Evolutionary conservation across 1,140 invertebrate species (phyloP), one percentile per base, ranked within the genome.

Genomic region (Eumaeus atala): DNA sequence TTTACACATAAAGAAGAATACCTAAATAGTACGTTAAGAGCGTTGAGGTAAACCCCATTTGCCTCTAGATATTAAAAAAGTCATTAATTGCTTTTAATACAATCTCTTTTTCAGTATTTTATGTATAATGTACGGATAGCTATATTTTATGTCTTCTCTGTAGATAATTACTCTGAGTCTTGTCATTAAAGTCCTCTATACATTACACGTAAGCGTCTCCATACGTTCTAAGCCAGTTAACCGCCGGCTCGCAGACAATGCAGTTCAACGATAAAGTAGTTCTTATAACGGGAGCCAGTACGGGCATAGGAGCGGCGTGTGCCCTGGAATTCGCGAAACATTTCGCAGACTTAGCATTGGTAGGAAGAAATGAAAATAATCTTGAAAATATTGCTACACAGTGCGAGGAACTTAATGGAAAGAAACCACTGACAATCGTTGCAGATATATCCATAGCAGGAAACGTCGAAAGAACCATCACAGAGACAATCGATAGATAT

Each of bases 361-460:
- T 81, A 11, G 79, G 76, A 16, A 64, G 77, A 37, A 82, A 82
- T 44, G 51, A 44, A 1, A 59, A 77, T 4, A 79, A 80, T 11
- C 66, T 83, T 11, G 60, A 53, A 9, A 56, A 74, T 65, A 81
- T 92, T 10, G 89, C 89, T 0, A 73, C 87, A n/a, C 76, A 92
- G 57, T 96, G 94, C 68, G 78, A 89, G 62, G 54, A 72, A 49
- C 18, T 66, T 9, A 72, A 59, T 21, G 68, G 65, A 11, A 51
- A 50, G 2, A 65, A 67, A 70, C 89, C 91, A 1, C 72, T 90
- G 36, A 65, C 87, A 1, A 65, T 92, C 10, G 79, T 81, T 38
- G 93, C 91, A 1, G 93, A 95, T 67, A 64, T 95, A 21, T 91
- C 88, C 8, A 89, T 90, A 34, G 92, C 93, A 71, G 78, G 78